Base-by-base conservation (phyloP, 2,888 invertebrate species). In the Scaptomyza tumidula region DNA sequence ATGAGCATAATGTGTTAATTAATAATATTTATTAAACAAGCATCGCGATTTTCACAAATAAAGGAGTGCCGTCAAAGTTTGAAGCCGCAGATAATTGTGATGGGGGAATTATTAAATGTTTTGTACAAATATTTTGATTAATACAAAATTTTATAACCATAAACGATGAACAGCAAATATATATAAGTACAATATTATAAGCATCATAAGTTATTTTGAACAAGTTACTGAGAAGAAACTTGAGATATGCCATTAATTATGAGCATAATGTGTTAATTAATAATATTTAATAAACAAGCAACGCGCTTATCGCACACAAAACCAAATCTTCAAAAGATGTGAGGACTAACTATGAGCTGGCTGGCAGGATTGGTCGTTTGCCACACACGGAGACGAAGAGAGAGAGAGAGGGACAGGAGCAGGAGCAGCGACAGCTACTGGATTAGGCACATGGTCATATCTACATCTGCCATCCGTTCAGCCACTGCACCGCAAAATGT, bases 21-120 rank as follows among this genome's bases (percentile, higher is more conserved):
- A 79, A 83, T 87, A 85, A 82, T 88, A 85, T 89, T 88, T 88
- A 58, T 67, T 71, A 87, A 85, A 85, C 85, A 88, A 66, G 68
- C 59, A 43, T 55, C 63, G 50, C 49, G 49, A 61, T 77, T 80
- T 67, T 69, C 59, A 46, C 39, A 33, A 37, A 37, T 33, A 1
- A 33, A 5, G 37, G 37, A n/a, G 13, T 37, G 37, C n/a, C 37
- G 5, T n/a, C 37, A 39, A 39, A 39, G 39, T 14, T 14, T 14
- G 39, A 10, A 13, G 9, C 9, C 33, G 6, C 41, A 10, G 2
- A 48, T 6, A 31, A 48, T 48, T 33, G 16, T 49, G 13, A 19
- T 9, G n/a, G 33, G 19, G 31, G 7, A 33, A 9, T 16, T 48
- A 7, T 14, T 14, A 46, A 46, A 46, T 46, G 27, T 27, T 27